Conservation (phyloP, 2,888 invertebrate genomes). For the Hyppa rectilinea region DNA sequence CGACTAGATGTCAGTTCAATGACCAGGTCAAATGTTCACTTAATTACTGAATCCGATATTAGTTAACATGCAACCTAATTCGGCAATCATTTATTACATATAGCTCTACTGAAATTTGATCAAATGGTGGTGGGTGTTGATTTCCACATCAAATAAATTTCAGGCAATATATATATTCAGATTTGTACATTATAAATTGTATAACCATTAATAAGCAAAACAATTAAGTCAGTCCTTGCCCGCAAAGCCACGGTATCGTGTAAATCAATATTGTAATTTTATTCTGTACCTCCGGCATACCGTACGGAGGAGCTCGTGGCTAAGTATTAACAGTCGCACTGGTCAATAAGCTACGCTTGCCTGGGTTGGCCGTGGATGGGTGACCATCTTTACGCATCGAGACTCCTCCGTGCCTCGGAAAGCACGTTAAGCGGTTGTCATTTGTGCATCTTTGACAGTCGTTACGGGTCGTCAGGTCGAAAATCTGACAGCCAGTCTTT, state of each 20-base stretch:
- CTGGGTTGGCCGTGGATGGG: no score
- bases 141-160: constrained; percentile 17
- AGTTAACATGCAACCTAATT: constrained; percentile 17
- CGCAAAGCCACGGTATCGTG: not conserved
- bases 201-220: not conserved
- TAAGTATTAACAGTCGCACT: no score
- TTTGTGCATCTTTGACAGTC: no score
- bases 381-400: no score
- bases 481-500: no score
- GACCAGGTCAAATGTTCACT: not conserved
- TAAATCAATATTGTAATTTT: not conserved
- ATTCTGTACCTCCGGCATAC: not conserved
- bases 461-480: no score
- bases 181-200: not conserved
- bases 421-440: no score
- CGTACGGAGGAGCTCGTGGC: no score
- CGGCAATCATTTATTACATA: constrained; percentile 15
- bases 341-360: no score
- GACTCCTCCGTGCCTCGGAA: no score
- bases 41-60: constrained; percentile 32
- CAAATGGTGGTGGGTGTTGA: not conserved
- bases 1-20: constrained; percentile 21
- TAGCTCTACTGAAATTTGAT: constrained; percentile 21
- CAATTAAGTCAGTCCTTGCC: not conserved
- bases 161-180: not conserved